A percentile compares a stretch with the other conserved stretches of the same genome.
phyloP scores from a whole-genome alignment of 2,797 vertebrate genomes.

The Neoniphon sammara region DNA sequence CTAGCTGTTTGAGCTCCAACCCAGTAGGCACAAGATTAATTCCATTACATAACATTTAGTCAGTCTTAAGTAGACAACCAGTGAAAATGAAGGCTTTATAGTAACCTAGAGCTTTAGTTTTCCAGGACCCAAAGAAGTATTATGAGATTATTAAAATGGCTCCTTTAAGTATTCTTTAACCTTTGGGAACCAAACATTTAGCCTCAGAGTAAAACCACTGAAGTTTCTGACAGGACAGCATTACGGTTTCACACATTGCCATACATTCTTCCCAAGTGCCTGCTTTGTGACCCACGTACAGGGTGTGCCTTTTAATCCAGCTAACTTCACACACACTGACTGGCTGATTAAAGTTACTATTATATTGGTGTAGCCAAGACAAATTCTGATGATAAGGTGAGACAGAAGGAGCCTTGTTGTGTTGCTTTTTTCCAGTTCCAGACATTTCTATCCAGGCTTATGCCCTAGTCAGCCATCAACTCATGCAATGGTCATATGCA shows the following conservation, averaged over 20 bases:
- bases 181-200: slow-evolving; percentile 10
- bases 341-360: neutral
- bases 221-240: neutral
- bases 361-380: neutral
- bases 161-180: slow-evolving; percentile 35
- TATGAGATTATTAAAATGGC: slow-evolving; percentile 44
- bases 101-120: slow-evolving; percentile 41
- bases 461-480: too few relatives aligned
- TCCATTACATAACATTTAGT: slow-evolving; percentile 65
- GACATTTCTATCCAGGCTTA: neutral
- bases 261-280: too few relatives aligned
- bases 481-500: too few relatives aligned
- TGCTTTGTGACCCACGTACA: too few relatives aligned
- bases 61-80: slow-evolving; percentile 39
- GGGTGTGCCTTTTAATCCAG: slow-evolving; percentile 31
- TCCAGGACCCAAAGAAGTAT: slow-evolving; percentile 31
- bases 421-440: neutral
- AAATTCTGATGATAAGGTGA: neutral
- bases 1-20: neutral
- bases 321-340: slow-evolving; percentile 58
- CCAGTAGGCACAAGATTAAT: slow-evolving; percentile 41
- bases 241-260: too few relatives aligned
- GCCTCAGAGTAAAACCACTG: neutral
- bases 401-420: slow-evolving; percentile 3
- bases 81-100: slow-evolving; percentile 49